phyloP scores from a whole-genome alignment of 2,888 invertebrate genomes.

The Hemaris fuciformis region DNA sequence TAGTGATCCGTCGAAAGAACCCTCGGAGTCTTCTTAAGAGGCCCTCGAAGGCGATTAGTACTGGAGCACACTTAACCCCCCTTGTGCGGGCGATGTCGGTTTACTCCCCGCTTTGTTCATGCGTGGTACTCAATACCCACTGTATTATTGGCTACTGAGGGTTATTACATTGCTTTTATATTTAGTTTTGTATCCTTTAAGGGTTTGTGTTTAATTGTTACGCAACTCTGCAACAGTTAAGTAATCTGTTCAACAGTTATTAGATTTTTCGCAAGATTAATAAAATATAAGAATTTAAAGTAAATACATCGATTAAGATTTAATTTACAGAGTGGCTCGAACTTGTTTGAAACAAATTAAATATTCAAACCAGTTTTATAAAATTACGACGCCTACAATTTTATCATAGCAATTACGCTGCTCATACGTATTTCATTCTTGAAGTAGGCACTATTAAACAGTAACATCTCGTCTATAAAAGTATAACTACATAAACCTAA shows the following conservation, averaged over 20 bases:
- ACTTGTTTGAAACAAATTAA: too few species aligned
- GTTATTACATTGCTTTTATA: slow-evolving; percentile 30
- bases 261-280: too few species aligned
- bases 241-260: too few species aligned
- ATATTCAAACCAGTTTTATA: too few species aligned
- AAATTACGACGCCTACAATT: background rate
- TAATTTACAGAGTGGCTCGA: too few species aligned
- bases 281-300: too few species aligned
- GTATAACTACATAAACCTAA: background rate
- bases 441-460: background rate
- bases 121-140: slow-evolving; percentile 43
- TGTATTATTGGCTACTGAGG: slow-evolving; percentile 42
- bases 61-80: slow-evolving; percentile 63
- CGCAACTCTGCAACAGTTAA: background rate
- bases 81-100: slow-evolving; percentile 54
- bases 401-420: background rate
- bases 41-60: slow-evolving; percentile 70
- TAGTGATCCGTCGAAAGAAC: slow-evolving; percentile 71
- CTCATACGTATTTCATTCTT: background rate
- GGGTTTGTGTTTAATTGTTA: background rate
- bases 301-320: too few species aligned
- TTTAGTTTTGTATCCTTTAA: background rate
- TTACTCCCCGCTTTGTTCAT: slow-evolving; percentile 58
- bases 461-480: too few species aligned
- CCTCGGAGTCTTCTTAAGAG: slow-evolving; percentile 62